Evolutionary conservation across 2,888 invertebrate species (phyloP).

Genomic region (Stramonita haemastoma): DNA sequence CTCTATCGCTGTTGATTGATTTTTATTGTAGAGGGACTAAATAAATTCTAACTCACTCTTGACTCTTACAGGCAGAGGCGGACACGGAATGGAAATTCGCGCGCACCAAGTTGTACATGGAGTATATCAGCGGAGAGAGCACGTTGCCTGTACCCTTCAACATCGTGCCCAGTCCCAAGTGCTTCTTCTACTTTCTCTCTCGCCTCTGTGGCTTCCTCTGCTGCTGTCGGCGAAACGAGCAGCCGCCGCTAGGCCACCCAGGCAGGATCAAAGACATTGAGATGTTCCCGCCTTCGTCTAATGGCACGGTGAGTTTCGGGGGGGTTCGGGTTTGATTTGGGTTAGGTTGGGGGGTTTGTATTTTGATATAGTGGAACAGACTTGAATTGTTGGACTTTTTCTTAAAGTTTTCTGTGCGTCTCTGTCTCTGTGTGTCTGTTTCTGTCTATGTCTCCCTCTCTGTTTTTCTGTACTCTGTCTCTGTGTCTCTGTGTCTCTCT

Average conservation of each 20-base stretch:
- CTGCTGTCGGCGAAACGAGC: slow-evolving; percentile 43
- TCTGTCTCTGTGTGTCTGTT: too few species aligned
- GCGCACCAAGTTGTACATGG: slow-evolving; percentile 75
- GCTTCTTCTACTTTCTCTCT: slow-evolving; percentile 46
- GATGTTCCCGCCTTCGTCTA: slow-evolving; percentile 52
- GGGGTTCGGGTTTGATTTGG: neutral
- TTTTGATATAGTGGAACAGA: too few species aligned
- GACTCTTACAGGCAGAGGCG: slow-evolving; percentile 67
- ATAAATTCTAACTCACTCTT: too few species aligned
- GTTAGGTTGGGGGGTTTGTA: neutral
- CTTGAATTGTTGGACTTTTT: too few species aligned
- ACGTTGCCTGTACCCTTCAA: slow-evolving; percentile 80
- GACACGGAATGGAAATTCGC: slow-evolving; percentile 77
- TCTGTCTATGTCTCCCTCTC: too few species aligned
- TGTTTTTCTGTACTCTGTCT: too few species aligned
- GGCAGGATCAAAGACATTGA: slow-evolving; percentile 66
- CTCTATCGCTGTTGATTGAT: too few species aligned
- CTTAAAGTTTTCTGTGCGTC: too few species aligned
- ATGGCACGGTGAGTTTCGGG: slow-evolving; percentile 13
- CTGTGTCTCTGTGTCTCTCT: too few species aligned
- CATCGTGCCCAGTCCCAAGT: slow-evolving; percentile 65
- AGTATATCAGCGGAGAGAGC: slow-evolving; percentile 79
- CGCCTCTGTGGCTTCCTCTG: slow-evolving; percentile 29
- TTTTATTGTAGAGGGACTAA: too few species aligned
- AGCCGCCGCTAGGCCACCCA: slow-evolving; percentile 55